Evolutionary conservation across 2,797 vertebrate species (phyloP).

Genomic region (Acridotheres tristis): DNA sequence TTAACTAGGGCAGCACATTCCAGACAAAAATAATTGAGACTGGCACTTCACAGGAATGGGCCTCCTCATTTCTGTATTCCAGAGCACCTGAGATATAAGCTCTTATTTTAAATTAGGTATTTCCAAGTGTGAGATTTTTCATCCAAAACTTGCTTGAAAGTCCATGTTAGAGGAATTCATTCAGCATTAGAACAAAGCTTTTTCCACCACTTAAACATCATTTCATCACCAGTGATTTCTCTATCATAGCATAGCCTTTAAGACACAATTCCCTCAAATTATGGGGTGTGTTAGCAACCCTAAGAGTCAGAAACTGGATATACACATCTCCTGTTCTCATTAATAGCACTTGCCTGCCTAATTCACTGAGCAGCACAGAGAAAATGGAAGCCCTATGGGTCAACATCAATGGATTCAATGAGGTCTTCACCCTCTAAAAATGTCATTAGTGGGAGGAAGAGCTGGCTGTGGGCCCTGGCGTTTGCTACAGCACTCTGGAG

Average conservation of each 20-base stretch:
- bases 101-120: conserved; percentile 25
- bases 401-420: conserved; percentile 52
- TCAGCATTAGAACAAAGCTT: conserved; percentile 43
- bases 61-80: background rate
- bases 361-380: conserved; percentile 36
- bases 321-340: conserved; percentile 44
- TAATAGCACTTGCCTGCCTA: conserved; percentile 56
- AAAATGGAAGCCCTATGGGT: conserved; percentile 37
- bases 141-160: conserved; percentile 16
- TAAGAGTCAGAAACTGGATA: conserved; percentile 39
- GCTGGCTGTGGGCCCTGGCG: background rate
- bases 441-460: conserved; percentile 59
- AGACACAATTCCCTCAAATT: conserved; percentile 61
- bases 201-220: conserved; percentile 21
- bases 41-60: background rate
- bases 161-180: conserved; percentile 7
- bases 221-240: conserved; percentile 51
- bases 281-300: conserved; percentile 30
- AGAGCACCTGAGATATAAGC: background rate
- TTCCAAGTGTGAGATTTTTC: conserved; percentile 29
- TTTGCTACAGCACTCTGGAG: background rate
- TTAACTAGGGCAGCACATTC: background rate
- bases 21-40: background rate
- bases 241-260: conserved; percentile 23
- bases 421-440: conserved; percentile 60